Base-by-base conservation (phyloP, 2,888 invertebrate genomes). In the Teleiodes luculella region DNA sequence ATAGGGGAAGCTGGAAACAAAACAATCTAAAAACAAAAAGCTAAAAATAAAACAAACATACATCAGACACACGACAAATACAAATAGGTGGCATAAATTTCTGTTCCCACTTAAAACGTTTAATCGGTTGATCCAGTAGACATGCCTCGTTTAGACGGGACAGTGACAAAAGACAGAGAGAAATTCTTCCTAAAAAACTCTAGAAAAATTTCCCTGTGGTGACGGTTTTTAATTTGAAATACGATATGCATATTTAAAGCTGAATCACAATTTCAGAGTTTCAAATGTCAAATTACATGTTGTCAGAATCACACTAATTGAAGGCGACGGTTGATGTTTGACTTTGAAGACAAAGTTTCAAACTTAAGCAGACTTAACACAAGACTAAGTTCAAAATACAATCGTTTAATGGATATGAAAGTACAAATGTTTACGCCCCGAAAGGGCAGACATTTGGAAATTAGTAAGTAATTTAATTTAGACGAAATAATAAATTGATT, bases 31-130 rank as follows among this genome's bases (percentile, higher is more conserved):
- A 43, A 43, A 43, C 20, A 14, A 11, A 41, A 28, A 20, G 28
- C 37, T 37, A 36, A 49, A 49, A 49, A 49, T 36, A 36, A 49
- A 37, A 49, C n/a, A 43, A 59, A 61, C 56, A 61, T 60, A 67
- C 64, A 65, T 67, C 65, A 65, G 63, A 58, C 53, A 56, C 60
- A 58, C 60, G 70, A 68, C 69, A 67, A 62, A 65, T 64, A 70
- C 70, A 72, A 72, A 69, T 72, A 64, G 62, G 57, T 56, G 62
- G 58, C 61, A 68, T 71, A 68, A 65, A 70, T 72, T 65, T 63
- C 58, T 24, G 58, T 60, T 62, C 31, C 63, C 66, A 63, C 65
- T 67, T 67, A 61, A 64, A 66, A 67, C 66, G 62, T 62, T 62
- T 67, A 64, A 62, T 55, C 58, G 45, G 2, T 55, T 58, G 61